Conservation (phyloP, 2,113 vertebrate species). For the Phycodurus eques region DNA sequence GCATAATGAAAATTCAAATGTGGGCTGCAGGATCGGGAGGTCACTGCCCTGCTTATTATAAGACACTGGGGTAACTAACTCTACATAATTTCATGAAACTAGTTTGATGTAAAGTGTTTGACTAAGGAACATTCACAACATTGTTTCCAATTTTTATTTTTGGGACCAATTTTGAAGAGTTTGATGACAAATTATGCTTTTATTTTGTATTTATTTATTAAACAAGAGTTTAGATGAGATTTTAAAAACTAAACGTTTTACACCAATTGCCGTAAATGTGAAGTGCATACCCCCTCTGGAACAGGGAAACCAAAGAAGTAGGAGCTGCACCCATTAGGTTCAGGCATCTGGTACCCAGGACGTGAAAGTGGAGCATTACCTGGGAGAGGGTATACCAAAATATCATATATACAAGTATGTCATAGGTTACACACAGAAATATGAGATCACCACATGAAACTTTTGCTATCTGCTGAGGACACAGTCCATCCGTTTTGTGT, state of each 20-base stretch:
- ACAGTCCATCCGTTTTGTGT: conserved; percentile 55
- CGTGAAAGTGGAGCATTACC: conserved; percentile 88
- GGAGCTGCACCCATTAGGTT: conserved; percentile 87
- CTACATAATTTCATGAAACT: too few species aligned
- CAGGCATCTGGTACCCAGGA: conserved; percentile 82
- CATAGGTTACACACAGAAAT: neutral
- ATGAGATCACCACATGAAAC: conserved; percentile 4
- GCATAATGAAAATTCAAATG: too few species aligned
- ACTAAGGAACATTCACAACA: too few species aligned
- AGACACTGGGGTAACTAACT: too few species aligned
- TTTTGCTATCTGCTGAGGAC: conserved; percentile 34
- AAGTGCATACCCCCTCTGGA: conserved; percentile 77
- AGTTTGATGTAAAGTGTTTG: too few species aligned
- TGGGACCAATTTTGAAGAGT: too few species aligned
- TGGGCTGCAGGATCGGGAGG: too few species aligned
- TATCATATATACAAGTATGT: conserved; percentile 9
- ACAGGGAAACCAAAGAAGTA: conserved; percentile 91
- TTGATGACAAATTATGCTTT: too few species aligned
- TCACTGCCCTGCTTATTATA: too few species aligned
- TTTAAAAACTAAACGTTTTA: neutral
- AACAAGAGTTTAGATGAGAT: too few species aligned
- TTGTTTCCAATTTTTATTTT: too few species aligned
- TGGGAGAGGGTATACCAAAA: conserved; percentile 36
- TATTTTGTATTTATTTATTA: neutral
- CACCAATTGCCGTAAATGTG: neutral